These are phyloP conservation scores for Meloe dianella DNA, from an alignment of 2,888 invertebrate genomes.

Conservation along the genomic window DNA sequence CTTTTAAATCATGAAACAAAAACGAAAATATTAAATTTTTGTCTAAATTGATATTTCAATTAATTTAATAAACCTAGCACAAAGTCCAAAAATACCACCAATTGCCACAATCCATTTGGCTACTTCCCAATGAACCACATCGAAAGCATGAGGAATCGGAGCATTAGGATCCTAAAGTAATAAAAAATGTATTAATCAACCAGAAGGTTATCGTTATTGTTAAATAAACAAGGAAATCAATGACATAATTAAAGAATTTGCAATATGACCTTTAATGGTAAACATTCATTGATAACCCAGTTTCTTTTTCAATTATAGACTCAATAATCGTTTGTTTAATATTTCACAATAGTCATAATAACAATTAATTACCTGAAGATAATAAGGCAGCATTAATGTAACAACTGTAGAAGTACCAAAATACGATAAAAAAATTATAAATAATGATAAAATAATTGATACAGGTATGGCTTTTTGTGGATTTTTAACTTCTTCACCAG, in stretches of 20 bases:
- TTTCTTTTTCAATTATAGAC: background rate
- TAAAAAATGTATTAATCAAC: background rate
- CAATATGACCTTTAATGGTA: background rate
- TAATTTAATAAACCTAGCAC: conserved; percentile 68
- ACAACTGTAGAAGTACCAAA: conserved; percentile 87
- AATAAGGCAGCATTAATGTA: conserved; percentile 87
- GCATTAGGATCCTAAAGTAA: conserved; percentile 72
- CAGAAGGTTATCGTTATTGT: background rate
- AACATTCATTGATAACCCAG: background rate
- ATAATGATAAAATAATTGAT: conserved; percentile 81
- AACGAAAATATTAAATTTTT: background rate
- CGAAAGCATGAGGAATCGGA: conserved; percentile 81
- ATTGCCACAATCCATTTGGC: conserved; percentile 84
- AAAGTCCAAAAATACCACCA: conserved; percentile 85
- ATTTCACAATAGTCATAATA: too few species aligned
- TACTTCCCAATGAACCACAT: conserved; percentile 73
- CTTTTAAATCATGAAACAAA: conserved; percentile 64
- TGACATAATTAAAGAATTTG: background rate
- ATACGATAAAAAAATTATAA: conserved; percentile 86
- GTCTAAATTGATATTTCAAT: background rate
- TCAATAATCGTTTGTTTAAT: background rate
- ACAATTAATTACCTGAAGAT: conserved; percentile 66
- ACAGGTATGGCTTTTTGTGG: conserved; percentile 88
- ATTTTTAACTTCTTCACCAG: conserved; percentile 87
- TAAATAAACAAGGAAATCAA: conserved; percentile 11